Evolutionary conservation across 2,797 vertebrate species (phyloP).

Genomic region (Antennarius maculatus): DNA sequence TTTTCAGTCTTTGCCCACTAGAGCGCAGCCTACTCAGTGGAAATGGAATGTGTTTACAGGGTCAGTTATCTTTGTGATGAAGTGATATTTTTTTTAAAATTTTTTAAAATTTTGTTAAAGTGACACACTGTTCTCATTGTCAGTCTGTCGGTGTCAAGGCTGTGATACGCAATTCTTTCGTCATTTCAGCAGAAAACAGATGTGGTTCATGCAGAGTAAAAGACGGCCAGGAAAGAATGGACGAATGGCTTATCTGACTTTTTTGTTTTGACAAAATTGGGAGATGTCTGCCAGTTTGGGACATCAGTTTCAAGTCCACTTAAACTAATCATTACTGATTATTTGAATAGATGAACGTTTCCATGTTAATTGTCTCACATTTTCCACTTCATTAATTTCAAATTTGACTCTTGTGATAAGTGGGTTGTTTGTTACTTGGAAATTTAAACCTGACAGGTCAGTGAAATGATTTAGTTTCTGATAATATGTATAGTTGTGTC

Average conservation of each 20-base stretch:
- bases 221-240: neutral
- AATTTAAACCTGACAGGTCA: constrained; percentile 2
- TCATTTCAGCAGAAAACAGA: neutral
- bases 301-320: constrained; percentile 24
- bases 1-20: constrained; percentile 64
- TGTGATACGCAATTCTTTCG: neutral
- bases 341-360: constrained; percentile 29
- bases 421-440: neutral
- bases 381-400: constrained; percentile 24
- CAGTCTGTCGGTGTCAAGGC: neutral
- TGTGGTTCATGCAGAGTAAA: neutral
- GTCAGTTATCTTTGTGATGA: neutral
- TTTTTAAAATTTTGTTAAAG: neutral
- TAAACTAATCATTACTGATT: constrained; percentile 27
- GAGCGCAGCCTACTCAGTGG: constrained; percentile 68
- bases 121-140: neutral
- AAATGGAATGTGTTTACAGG: neutral
- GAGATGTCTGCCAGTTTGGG: constrained; percentile 14
- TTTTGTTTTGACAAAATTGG: constrained; percentile 9
- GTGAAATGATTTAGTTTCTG: neutral
- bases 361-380: constrained; percentile 11
- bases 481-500: neutral
- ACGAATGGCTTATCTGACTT: neutral
- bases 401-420: constrained; percentile 1
- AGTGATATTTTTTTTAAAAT: neutral